Evolutionary conservation across 2,888 invertebrate genomes (phyloP), one percentile per base, ranked within the genome.

Genomic region (Labia minor): DNA sequence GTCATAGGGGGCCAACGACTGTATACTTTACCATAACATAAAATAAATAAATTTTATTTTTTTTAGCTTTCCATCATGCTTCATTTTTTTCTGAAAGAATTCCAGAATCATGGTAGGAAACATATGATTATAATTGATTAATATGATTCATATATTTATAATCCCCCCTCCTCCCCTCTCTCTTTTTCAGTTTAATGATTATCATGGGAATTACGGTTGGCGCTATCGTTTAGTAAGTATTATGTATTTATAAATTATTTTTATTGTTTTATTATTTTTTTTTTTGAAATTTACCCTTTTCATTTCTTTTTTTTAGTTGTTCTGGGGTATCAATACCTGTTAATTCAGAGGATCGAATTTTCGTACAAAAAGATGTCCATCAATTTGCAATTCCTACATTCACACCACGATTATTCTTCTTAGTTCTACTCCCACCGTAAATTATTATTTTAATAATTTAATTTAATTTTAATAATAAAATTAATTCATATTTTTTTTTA

Each of bases 11-110:
- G n/a, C n/a, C n/a, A n/a, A n/a, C n/a, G n/a, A n/a, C n/a, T n/a
- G n/a, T n/a, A n/a, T n/a, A n/a, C n/a, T n/a, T n/a, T n/a, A n/a
- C n/a, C n/a, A n/a, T n/a, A n/a, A n/a, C n/a, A n/a, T n/a, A n/a
- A n/a, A n/a, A 26, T 67, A 20, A 67, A 64, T 67, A 19, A 37
- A 61, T 63, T 26, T n/a, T 63, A 66, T 67, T 61, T 20, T 21
- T 71, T 69, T 33, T 69, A 72, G 72, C 69, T 14, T 72, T 72
- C 66, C 72, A 72, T 63, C 70, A 71, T 67, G 72, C 71, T 6
- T 67, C 68, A 33, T 71, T 66, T 64, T 19, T 72, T 33, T 71
- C 72, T 20, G 66, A 69, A 11, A 69, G 68, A 19, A 65, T 72
- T 16, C 72, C 72, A 16, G 72, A 72, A 62, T 72, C 72, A 65